Evolutionary conservation across 2,113 vertebrate genomes (phyloP).

Genomic region (Athene noctua): DNA sequence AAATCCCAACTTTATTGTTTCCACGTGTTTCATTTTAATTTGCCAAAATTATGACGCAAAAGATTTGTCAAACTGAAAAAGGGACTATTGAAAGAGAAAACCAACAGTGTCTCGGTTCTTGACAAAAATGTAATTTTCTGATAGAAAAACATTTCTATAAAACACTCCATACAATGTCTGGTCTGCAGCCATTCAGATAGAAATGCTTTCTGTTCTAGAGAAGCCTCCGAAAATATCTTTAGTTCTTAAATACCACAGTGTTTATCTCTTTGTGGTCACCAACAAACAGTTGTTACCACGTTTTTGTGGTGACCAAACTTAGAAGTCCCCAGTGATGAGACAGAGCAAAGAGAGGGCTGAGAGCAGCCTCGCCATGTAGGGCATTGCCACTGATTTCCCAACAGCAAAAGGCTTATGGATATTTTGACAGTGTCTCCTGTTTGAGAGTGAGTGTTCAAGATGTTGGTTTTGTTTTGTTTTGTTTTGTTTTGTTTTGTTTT

Average conservation of each 20-base stretch:
- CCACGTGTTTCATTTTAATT: background rate
- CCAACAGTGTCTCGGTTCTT: background rate
- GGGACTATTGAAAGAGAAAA: background rate
- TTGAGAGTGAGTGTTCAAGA: background rate
- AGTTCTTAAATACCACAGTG: slow-evolving; percentile 15
- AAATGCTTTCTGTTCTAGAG: slow-evolving; percentile 16
- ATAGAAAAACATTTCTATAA: background rate
- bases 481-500: background rate
- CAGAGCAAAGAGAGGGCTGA: background rate
- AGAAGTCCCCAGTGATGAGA: background rate
- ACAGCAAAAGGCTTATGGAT: background rate
- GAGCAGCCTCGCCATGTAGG: background rate
- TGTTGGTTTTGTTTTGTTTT: background rate
- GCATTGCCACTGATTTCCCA: background rate
- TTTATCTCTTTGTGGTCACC: slow-evolving; percentile 56
- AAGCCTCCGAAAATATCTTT: slow-evolving; percentile 47
- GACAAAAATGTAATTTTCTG: background rate
- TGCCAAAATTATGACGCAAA: background rate
- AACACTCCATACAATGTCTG: background rate
- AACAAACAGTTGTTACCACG: slow-evolving; percentile 30
- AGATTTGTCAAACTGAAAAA: background rate
- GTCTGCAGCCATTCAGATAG: background rate
- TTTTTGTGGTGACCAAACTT: slow-evolving; percentile 45
- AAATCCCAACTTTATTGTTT: background rate
- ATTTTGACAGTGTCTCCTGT: background rate